Evolutionary conservation across 2,797 vertebrate genomes (phyloP), one percentile per base, ranked within the genome.

Genomic region (Parauchenoglanis ngamensis): DNA sequence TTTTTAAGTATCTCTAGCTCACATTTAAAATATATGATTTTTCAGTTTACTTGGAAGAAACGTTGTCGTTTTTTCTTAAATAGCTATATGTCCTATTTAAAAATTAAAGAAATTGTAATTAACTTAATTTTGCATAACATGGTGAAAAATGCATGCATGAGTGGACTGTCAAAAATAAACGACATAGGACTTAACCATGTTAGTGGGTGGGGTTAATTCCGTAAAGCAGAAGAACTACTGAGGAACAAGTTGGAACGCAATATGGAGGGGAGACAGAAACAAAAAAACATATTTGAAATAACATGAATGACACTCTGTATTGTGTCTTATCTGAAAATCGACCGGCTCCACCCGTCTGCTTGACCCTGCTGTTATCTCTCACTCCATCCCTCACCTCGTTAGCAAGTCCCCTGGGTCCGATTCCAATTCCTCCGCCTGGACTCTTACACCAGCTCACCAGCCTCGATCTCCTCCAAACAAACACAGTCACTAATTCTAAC

Each of bases 351-450:
- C 68, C 83, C 61, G 68, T 84, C 52, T 23, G 1, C 68, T 84
- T 75, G 68, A 73, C 52, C 52, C 35, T 57, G 52, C 40, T 67
- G 12, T 72, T 72, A 73, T 84, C 52, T n/a, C 28, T 84, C 67
- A 25, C 46, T 7, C 23, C 65, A 56, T 54, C 65, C 57, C 67
- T 25, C 54, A 73, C 67, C 46, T 84, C 68, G 59, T 73, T 84
- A 73, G 59, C 83, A 59, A 56, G n/a, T 68, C 82, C 65, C 65
- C 65, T 15, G 63, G 44, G 52, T 49, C n/a, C 7, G 35, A 13
- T 84, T 73, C 5, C 59, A 68, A 84, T 84, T 73, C 12, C 61
- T 46, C 67, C n/a, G 67, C 31, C 68, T 84, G n/a, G 4, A 5
- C 82, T 54, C 46, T 28, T 35, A 40, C 40, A 63, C 21, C 49